phyloP scores from a whole-genome alignment of 2,113 vertebrate genomes.

The Pelobates fuscus region DNA sequence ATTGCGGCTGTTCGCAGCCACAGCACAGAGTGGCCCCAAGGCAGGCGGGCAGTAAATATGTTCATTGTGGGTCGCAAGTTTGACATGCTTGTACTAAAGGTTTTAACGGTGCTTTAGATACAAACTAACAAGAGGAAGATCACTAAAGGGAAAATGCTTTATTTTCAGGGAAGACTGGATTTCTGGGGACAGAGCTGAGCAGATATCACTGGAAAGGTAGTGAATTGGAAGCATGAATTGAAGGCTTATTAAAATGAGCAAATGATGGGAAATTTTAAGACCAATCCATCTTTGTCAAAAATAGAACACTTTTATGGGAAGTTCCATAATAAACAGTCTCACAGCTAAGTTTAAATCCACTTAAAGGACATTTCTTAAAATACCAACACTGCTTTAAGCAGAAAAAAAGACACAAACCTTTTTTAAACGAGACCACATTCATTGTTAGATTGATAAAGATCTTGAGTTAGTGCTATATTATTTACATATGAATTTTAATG shows the following conservation, averaged over 20 bases:
- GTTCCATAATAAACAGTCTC: conserved; percentile 19
- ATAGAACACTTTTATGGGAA: conserved; percentile 35
- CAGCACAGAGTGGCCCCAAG: too few relatives aligned
- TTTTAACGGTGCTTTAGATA: neutral
- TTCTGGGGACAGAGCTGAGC: neutral
- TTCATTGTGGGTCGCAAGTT: too few relatives aligned
- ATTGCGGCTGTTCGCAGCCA: too few relatives aligned
- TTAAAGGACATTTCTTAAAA: conserved; percentile 8
- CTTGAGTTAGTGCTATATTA: too few relatives aligned
- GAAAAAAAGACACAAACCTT: too few relatives aligned
- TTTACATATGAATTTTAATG: too few relatives aligned
- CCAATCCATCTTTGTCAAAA: conserved; percentile 32
- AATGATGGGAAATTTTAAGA: conserved; percentile 26
- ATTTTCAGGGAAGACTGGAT: neutral
- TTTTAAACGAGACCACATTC: too few relatives aligned
- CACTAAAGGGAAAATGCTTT: neutral
- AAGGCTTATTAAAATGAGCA: conserved; percentile 11
- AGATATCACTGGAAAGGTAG: conserved; percentile 6
- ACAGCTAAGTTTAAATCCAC: neutral
- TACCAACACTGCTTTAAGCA: neutral
- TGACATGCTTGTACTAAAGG: too few relatives aligned
- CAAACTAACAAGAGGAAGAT: conserved; percentile 16
- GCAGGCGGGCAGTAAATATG: too few relatives aligned
- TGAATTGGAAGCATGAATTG: neutral
- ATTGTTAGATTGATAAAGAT: too few relatives aligned